phyloP scores from a whole-genome alignment of 1,140 invertebrate genomes.

The Apis florea region DNA sequence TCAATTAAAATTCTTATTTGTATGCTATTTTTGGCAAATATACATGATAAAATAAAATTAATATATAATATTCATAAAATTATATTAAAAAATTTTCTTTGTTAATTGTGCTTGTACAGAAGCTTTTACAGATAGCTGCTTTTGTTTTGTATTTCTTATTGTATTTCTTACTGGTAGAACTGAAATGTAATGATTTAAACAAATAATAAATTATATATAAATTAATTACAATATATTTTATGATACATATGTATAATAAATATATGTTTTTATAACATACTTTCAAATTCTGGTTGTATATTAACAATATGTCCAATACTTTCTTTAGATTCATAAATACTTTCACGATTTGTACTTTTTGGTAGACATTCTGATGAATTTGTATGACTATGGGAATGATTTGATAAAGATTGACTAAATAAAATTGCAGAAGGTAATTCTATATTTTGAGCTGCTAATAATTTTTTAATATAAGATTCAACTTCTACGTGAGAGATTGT shows the following conservation, averaged over 20 bases:
- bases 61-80: neutral
- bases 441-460: slow-evolving; percentile 70
- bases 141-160: slow-evolving; percentile 15
- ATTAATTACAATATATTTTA: neutral
- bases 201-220: neutral
- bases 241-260: neutral
- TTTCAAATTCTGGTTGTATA: slow-evolving; percentile 58
- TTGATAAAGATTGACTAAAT: slow-evolving; percentile 63
- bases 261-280: slow-evolving; percentile 24
- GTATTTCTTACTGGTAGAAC: neutral
- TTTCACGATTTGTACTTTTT: slow-evolving; percentile 54
- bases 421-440: slow-evolving; percentile 67
- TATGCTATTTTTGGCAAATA: neutral
- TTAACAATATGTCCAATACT: slow-evolving; percentile 68
- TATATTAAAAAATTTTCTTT: slow-evolving; percentile 22
- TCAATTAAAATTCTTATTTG: neutral
- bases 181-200: slow-evolving; percentile 19
- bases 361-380: slow-evolving; percentile 35
- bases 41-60: neutral
- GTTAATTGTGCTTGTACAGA: neutral
- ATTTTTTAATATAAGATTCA: slow-evolving; percentile 75
- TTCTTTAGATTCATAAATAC: slow-evolving; percentile 55
- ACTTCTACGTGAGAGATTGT: slow-evolving; percentile 76
- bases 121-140: neutral
- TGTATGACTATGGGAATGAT: slow-evolving; percentile 57